Evolutionary conservation across 2,888 invertebrate species (phyloP).

Genomic region (Rhamphomyia laevipes): DNA sequence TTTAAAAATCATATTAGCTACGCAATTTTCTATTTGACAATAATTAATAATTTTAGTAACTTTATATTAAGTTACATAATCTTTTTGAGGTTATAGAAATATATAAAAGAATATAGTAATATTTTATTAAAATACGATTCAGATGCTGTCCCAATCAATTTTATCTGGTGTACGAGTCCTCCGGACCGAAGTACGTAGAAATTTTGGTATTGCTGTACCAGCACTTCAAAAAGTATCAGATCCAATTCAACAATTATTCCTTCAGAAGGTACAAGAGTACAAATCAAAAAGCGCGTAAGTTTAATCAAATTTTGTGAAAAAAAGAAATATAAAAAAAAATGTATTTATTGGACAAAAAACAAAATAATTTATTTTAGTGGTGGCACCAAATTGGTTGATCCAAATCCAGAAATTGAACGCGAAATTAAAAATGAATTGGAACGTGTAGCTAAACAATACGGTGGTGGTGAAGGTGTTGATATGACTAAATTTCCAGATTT

Average conservation of each 20-base stretch:
- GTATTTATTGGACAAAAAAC: background rate
- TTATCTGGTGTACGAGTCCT: constrained; percentile 41
- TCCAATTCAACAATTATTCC: constrained; percentile 86
- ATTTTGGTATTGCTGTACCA: constrained; percentile 60
- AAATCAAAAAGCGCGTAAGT: constrained; percentile 74
- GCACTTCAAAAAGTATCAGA: constrained; percentile 61
- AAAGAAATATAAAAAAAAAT: background rate
- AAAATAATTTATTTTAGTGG: constrained; percentile 44
- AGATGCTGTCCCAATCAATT: constrained; percentile 47
- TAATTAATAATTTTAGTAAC: background rate
- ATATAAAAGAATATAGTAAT: constrained; percentile 2
- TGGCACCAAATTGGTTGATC: constrained; percentile 65
- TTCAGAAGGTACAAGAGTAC: constrained; percentile 87
- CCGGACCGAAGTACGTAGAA: constrained; percentile 48
- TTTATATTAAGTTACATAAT: constrained; percentile 24
- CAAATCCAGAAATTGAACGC: constrained; percentile 61
- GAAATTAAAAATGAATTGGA: constrained; percentile 68
- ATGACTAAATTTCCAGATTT: constrained; percentile 84
- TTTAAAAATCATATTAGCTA: too few relatives aligned
- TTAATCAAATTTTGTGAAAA: too few relatives aligned
- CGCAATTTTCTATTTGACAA: too few relatives aligned
- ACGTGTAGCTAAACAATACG: constrained; percentile 65
- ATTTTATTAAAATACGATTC: constrained; percentile 23
- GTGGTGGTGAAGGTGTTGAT: constrained; percentile 63
- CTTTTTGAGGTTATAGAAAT: constrained; percentile 26